A percentile compares a stretch with the other conserved stretches of the same genome.
Evolutionary conservation across 2,797 vertebrate genomes (phyloP).

Genomic region (Dallia pectoralis): DNA sequence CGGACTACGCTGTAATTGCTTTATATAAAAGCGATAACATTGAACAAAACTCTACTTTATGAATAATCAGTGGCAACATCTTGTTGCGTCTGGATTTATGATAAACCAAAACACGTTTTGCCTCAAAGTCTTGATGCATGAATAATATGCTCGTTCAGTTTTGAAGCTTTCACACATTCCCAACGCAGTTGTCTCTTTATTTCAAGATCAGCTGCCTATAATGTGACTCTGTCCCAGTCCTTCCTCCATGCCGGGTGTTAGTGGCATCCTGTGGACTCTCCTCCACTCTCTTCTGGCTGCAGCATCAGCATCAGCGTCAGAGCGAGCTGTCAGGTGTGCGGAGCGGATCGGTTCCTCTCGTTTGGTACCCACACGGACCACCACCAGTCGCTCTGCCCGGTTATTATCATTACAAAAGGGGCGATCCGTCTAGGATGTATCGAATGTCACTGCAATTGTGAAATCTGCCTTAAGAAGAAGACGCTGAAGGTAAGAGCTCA

Average conservation of each 20-base stretch:
- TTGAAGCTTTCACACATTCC: background rate
- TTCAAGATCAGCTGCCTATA: background rate
- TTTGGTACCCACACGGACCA: background rate
- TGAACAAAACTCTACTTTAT: too few relatives aligned
- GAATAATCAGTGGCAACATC: too few relatives aligned
- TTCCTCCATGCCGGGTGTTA: background rate
- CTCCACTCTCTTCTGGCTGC: conserved; percentile 10
- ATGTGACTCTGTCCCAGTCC: background rate
- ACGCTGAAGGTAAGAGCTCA: conserved; percentile 3
- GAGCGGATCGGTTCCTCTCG: background rate
- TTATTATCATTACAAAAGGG: conserved; percentile 5
- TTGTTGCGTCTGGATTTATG: too few relatives aligned
- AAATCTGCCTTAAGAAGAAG: conserved; percentile 9
- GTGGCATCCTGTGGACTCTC: background rate
- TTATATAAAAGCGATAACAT: too few relatives aligned
- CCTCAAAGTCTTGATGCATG: too few relatives aligned
- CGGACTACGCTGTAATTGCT: too few relatives aligned
- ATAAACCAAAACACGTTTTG: too few relatives aligned
- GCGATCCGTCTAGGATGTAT: conserved; percentile 14
- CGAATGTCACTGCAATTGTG: background rate
- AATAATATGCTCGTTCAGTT: too few relatives aligned
- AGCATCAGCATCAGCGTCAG: conserved; percentile 6
- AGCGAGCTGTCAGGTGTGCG: conserved; percentile 14
- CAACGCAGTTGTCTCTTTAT: background rate
- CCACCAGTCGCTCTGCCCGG: conserved; percentile 4